Evolutionary conservation across 1,140 invertebrate genomes (phyloP), one percentile per base, ranked within the genome.

Genomic region (Ceratina calcarata): DNA sequence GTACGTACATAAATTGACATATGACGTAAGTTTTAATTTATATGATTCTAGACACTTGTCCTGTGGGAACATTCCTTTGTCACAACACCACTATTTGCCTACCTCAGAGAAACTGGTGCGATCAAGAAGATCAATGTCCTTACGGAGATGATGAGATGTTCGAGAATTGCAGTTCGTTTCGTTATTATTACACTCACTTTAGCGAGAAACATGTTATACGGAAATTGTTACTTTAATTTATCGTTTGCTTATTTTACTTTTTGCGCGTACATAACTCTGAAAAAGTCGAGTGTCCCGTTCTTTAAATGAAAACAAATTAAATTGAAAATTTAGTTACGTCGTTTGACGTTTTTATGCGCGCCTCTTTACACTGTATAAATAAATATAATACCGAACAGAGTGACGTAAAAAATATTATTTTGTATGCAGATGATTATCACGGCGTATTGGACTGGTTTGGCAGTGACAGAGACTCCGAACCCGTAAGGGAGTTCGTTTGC

Each of bases 51-150:
- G 90, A 92, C 37, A 67, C 85, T 13, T 97, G 96, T 91, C 94
- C 94, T 3, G 90, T 93, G 58, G 95, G 95, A 78, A 94, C 95
- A 65, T 96, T 96, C 90, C 93, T 94, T 61, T 97, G 97, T 90
- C 90, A 93, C 13, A 94, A 94, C 68, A 96, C 95, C 73, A 93
- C 93, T n/a, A 94, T 94, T 66, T 97, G 97, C 89, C 94, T 97
- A 8, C 93, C 94, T 8, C 94, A 94, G 81, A 94, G 94, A 84
- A 93, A 94, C 82, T 93, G 96, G 76, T 97, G 96, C 90, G 94
- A 97, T 89, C 93, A 94, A 3, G 85, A 92, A 27, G 67, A 80
- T 2, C 96, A 97, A 88, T 98, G 97, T 93, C 93, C 93, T 13
- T 94, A 96, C 88, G 94, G 93, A 18, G 94, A 94, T 58, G 96